Base-by-base conservation (phyloP, 1,140 invertebrate genomes). In the Phortica variegata region DNA sequence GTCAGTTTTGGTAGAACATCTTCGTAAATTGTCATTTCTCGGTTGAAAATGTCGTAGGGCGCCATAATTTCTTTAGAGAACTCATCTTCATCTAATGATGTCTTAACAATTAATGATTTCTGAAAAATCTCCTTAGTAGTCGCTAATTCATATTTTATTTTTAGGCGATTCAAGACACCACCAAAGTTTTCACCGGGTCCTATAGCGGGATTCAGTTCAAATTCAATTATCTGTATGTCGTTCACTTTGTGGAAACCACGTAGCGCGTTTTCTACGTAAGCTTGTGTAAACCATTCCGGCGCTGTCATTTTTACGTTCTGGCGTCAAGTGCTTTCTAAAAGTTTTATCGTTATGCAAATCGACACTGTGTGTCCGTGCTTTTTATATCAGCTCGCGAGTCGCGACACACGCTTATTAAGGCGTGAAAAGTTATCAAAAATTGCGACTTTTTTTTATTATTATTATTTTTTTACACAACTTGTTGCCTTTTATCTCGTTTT, bases 101-200 rank as follows among this genome's bases (percentile, higher is more conserved):
- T 71, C 38, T 76, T 76, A 0, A 72, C 57, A 15, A 76, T 61
- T 13, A 66, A 47, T 7, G 58, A 59, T 18, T 57, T 50, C 16
- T 34, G 13, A 1, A 38, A 15, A 10, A 32, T 38, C 19, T 47
- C 34, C 6, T 42, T 33, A 5, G 17, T 17, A 3, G 33, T 21
- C 1, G 55, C 47, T 0, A 60, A 48, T 0, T 20, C 46, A 23
- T 63, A 66, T 2, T 23, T 15, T 3, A 58, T 54, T 13, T 48
- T 45, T 6, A 54, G 48, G 7, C 73, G 50, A 9, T 56, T 74
- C 43, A 76, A 38, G 15, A 73, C 56, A 16, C 73, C 68, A 5
- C 66, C 73, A 34, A 60, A 76, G 18, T 76, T 76, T 34, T 76
- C 73, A 4, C 73, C 73, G n/a, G 66, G 60, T n/a, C 56, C 58